Base-by-base conservation (phyloP, 2,888 invertebrate species). In the Epicampocera succincta region DNA sequence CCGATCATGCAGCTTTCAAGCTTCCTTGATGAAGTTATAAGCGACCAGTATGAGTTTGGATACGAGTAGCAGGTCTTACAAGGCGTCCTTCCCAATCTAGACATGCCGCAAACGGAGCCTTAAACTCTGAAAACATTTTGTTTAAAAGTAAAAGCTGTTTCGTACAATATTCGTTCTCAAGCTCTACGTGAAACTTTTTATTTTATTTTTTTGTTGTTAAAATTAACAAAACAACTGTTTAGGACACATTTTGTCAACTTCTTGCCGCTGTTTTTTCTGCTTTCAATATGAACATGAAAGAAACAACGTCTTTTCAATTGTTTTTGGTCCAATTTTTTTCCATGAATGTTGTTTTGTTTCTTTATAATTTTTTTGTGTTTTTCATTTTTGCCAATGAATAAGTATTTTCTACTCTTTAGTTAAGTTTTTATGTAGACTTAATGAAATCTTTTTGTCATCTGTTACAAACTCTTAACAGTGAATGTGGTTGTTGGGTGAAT, bases 371-470 rank as follows among this genome's bases (percentile, higher is more conserved):
- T 42, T 63, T 63, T 48, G 33, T 19, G 33, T 71, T 17, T n/a
- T 48, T 11, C 15, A 33, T 72, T 42, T 52, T 52, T 72, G 5
- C 25, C 21, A 50, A 21, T 44, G n/a, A 54, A 44, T 50, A n/a
- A 42, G 17, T 60, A 44, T 68, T 73, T 68, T 66, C 61, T 71
- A 52, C 60, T 74, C 68, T 74, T 54, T 38, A 84, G 85, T 73
- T 80, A 33, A 44, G 66, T 75, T 68, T 76, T 76, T 56, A 74
- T 75, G 85, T 85, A 85, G 86, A 88, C 87, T 87, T 88, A 88
- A 88, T 89, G 88, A 88, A 88, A 89, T 88, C 88, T 88, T 88
- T 88, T 88, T 87, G 88, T 88, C 88, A 87, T 88, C 86, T 88
- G 85, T 86, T 77, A 77, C 50, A 72, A 84, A 80, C 54, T 86